phyloP scores from a whole-genome alignment of 2,888 invertebrate species.

The Drosophila pegasa region DNA sequence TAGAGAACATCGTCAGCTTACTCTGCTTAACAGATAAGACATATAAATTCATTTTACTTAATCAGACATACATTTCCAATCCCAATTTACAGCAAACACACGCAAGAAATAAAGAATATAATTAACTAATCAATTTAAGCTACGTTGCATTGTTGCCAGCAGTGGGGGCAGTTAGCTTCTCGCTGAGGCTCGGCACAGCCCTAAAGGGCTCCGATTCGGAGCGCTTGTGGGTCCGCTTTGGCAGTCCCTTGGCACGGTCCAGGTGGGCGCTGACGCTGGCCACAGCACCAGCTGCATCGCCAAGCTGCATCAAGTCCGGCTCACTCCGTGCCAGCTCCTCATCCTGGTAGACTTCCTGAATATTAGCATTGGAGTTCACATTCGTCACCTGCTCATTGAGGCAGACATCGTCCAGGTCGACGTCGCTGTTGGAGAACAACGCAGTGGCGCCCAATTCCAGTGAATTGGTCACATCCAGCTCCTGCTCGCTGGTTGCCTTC shows the following conservation, averaged over 20 bases:
- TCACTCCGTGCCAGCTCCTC: conserved; percentile 84
- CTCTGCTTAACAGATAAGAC: conserved; percentile 19
- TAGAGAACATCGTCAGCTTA: conserved; percentile 8
- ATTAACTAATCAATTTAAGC: conserved; percentile 15
- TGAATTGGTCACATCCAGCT: conserved; percentile 82
- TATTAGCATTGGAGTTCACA: conserved; percentile 42
- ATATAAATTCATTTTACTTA: conserved; percentile 38
- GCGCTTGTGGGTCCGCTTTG: conserved; percentile 83
- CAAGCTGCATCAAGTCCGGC: conserved; percentile 80
- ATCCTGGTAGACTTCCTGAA: conserved; percentile 74
- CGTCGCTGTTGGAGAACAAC: conserved; percentile 94
- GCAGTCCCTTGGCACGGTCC: conserved; percentile 58
- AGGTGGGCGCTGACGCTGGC: conserved; percentile 43
- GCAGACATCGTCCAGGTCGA: conserved; percentile 92
- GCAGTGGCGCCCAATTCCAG: conserved; percentile 89
- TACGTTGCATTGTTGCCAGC: conserved; percentile 55
- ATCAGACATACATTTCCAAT: conserved; percentile 11
- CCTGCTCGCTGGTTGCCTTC: conserved; percentile 63
- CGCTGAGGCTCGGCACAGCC: conserved; percentile 74
- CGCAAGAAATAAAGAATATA: conserved; percentile 3
- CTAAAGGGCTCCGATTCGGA: conserved; percentile 84
- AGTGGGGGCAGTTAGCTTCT: conserved; percentile 33
- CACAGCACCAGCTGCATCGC: conserved; percentile 41
- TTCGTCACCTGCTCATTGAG: conserved; percentile 90
- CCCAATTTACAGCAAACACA: conserved; percentile 29